Conservation (phyloP, 1,140 invertebrate genomes). For the Branchinecta lynchi region DNA sequence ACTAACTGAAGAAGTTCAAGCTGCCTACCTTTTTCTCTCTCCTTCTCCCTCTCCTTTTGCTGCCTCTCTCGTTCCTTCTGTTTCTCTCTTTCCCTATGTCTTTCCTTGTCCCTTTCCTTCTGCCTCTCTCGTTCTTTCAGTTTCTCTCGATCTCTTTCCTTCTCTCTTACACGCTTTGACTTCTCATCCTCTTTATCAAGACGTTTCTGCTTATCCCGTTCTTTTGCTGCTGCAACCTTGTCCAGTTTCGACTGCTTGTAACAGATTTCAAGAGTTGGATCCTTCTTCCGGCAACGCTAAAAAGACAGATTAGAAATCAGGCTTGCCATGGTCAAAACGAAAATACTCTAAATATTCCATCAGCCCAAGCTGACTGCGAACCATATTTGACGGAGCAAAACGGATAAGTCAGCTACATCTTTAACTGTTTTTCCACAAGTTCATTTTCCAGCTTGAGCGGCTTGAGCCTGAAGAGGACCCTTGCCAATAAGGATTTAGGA, state of each 20-base stretch:
- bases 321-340: no score
- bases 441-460: no score
- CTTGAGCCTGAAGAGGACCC: no score
- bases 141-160: constrained; percentile 29
- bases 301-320: constrained; percentile 17
- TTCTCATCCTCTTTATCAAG: constrained; percentile 19
- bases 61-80: constrained; percentile 29
- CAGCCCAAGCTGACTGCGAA: no score
- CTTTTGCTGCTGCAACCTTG: constrained; percentile 28
- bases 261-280: constrained; percentile 59
- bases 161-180: constrained; percentile 21
- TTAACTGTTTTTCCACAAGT: no score
- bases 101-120: constrained; percentile 24
- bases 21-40: neutral
- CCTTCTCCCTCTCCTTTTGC: constrained; percentile 35
- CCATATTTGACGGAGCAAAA: no score
- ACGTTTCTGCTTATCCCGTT: constrained; percentile 34
- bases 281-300: constrained; percentile 57
- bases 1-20: neutral
- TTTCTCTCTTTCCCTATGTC: constrained; percentile 29
- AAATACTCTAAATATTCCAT: no score
- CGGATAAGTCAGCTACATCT: no score
- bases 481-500: no score
- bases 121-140: constrained; percentile 30
- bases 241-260: constrained; percentile 47